A percentile compares a stretch with the other conserved stretches of the same genome.
These are phyloP conservation scores for Heteropelma amictum DNA, from an alignment of 2,888 invertebrate genomes.

Conservation along the genomic window DNA sequence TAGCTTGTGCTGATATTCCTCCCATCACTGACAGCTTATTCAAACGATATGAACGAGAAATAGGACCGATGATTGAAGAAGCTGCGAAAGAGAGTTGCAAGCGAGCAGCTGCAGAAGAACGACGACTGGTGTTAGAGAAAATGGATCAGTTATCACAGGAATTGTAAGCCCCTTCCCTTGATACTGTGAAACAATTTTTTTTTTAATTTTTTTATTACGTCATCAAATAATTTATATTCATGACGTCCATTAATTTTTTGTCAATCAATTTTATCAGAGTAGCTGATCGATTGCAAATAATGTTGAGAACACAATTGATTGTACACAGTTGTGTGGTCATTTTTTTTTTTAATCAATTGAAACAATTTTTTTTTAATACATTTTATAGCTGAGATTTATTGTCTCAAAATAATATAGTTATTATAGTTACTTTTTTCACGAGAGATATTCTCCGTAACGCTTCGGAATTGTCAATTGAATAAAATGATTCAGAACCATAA, in stretches of 20 bases:
- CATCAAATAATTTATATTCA: no score
- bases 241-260: no score
- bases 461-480: not conserved
- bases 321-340: no score
- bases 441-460: no score
- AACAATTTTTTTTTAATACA: not conserved
- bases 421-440: no score
- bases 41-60: conserved; percentile 21
- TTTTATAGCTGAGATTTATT: not conserved
- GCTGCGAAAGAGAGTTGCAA: conserved; percentile 13
- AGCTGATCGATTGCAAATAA: no score
- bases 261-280: no score
- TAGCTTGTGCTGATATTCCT: conserved; percentile 11
- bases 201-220: no score
- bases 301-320: no score
- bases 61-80: conserved; percentile 10
- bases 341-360: no score
- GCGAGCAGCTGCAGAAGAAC: conserved; percentile 19
- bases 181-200: conserved; percentile 1
- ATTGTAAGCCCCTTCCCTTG: conserved; percentile 8
- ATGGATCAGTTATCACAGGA: conserved; percentile 3
- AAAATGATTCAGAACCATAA: not conserved
- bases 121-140: conserved; percentile 12
- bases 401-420: not conserved
- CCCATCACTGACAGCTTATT: conserved; percentile 17